Evolutionary conservation across 2,797 vertebrate genomes (phyloP).

Genomic region (Eleutherodactylus coqui): DNA sequence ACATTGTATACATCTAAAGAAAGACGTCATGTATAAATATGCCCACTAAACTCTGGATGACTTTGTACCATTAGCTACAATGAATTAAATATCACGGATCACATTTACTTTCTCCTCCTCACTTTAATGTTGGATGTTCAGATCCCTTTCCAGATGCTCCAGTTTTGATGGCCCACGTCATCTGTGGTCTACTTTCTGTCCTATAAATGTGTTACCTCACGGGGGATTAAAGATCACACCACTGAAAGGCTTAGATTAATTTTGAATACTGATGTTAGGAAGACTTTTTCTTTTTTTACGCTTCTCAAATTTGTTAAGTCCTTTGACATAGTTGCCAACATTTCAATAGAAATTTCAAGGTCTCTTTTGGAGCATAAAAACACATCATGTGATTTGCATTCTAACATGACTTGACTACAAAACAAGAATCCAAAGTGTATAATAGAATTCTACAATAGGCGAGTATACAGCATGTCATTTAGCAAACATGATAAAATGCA

Average conservation of each 20-base stretch:
- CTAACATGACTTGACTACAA: constrained; percentile 13
- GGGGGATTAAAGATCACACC: constrained; percentile 19
- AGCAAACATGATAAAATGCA: background rate
- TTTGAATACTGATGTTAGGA: constrained; percentile 5
- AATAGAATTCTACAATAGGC: background rate
- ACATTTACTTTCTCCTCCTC: background rate
- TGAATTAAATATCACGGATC: background rate
- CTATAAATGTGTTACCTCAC: constrained; percentile 12
- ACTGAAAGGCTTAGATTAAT: constrained; percentile 6
- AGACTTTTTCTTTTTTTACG: background rate
- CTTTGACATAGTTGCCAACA: constrained; percentile 40
- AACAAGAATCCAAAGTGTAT: background rate
- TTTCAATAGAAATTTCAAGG: constrained; percentile 19
- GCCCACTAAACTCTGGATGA: background rate
- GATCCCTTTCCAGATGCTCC: background rate
- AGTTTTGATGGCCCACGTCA: background rate
- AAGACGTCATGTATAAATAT: background rate
- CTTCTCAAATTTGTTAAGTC: constrained; percentile 25
- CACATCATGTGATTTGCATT: background rate
- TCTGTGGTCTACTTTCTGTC: constrained; percentile 13
- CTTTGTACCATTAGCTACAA: background rate
- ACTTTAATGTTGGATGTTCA: background rate
- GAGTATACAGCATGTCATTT: background rate
- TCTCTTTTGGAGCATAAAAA: constrained; percentile 18
- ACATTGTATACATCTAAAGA: background rate